A percentile compares a stretch with the other conserved stretches of the same genome.
These are phyloP conservation scores for Dasypogon diadema DNA, from an alignment of 2,888 invertebrate species.

Conservation along the genomic window DNA sequence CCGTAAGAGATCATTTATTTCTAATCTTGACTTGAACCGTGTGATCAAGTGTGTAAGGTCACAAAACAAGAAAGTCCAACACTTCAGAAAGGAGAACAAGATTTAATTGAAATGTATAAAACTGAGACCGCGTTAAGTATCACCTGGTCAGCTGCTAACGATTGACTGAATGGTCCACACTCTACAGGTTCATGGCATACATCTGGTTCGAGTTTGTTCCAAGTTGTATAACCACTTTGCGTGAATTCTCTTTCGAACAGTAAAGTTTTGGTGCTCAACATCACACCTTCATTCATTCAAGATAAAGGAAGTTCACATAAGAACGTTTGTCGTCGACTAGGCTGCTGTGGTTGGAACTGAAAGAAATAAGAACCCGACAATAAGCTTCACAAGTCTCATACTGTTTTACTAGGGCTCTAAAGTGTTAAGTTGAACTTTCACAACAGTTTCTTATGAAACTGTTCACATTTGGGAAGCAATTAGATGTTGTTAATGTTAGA, in stretches of 20 bases:
- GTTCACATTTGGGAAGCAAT: too few species aligned
- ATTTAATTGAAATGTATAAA: constrained; percentile 3
- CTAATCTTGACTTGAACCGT: constrained; percentile 5
- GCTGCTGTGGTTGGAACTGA: not conserved
- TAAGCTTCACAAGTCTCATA: not conserved
- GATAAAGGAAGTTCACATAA: constrained; percentile 36
- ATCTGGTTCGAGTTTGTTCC: constrained; percentile 50
- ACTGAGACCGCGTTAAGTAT: constrained; percentile 19
- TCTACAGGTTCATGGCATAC: constrained; percentile 43
- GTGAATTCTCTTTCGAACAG: constrained; percentile 40
- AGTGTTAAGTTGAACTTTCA: constrained; percentile 24
- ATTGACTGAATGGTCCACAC: constrained; percentile 50
- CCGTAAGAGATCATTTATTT: constrained; percentile 29
- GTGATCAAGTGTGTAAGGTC: constrained; percentile 21
- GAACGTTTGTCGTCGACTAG: constrained; percentile 17
- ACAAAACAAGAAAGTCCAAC: constrained; percentile 27
- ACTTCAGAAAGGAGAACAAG: constrained; percentile 26
- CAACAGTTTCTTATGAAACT: constrained; percentile 15
- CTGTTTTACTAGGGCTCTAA: not conserved
- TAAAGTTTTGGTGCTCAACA: constrained; percentile 47
- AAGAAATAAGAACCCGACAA: constrained; percentile 28
- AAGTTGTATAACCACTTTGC: constrained; percentile 54
- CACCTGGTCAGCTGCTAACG: constrained; percentile 49
- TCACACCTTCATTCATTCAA: constrained; percentile 46
- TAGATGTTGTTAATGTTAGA: too few species aligned